Evolutionary conservation across 2,888 invertebrate species (phyloP), one percentile per base, ranked within the genome.

Genomic region (Sinopyrophorus schimmeli): DNA sequence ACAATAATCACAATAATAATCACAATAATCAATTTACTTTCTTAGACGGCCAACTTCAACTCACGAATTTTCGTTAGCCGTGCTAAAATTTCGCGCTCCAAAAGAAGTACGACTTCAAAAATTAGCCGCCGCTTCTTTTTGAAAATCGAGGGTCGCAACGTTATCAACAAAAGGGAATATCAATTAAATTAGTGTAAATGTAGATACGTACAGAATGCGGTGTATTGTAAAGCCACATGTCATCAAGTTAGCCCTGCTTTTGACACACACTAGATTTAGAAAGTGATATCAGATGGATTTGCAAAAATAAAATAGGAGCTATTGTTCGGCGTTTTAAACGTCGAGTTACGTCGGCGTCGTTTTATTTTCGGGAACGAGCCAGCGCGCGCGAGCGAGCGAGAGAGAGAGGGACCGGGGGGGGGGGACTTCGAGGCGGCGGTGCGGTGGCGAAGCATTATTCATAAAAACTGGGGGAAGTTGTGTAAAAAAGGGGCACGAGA

Each of bases 121-220:
- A n/a, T n/a, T n/a, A n/a, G n/a, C n/a, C n/a, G n/a, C n/a, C n/a
- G n/a, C n/a, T n/a, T n/a, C n/a, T n/a, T n/a, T n/a, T n/a, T n/a
- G n/a, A n/a, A n/a, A n/a, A n/a, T n/a, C n/a, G n/a, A n/a, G n/a
- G n/a, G n/a, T n/a, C n/a, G n/a, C n/a, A n/a, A n/a, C n/a, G n/a
- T n/a, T n/a, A n/a, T n/a, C n/a, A n/a, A n/a, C n/a, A n/a, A n/a
- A n/a, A n/a, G n/a, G n/a, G 58, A 51, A 59, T 54, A 43, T 49
- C 62, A 65, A 68, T 68, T 65, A 68, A 60, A 53, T 39, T 65
- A 69, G 69, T 69, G 65, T 66, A 71, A 70, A 70, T 69, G 69
- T 68, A 69, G 69, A 70, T 70, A 63, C 66, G 67, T 64, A 65
- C 67, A 63, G 60, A 65, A 59, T 59, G 61, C 63, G 63, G 57